These are phyloP conservation scores for Potamilus streckersoni DNA, from an alignment of 1,140 invertebrate species.

Conservation along the genomic window DNA sequence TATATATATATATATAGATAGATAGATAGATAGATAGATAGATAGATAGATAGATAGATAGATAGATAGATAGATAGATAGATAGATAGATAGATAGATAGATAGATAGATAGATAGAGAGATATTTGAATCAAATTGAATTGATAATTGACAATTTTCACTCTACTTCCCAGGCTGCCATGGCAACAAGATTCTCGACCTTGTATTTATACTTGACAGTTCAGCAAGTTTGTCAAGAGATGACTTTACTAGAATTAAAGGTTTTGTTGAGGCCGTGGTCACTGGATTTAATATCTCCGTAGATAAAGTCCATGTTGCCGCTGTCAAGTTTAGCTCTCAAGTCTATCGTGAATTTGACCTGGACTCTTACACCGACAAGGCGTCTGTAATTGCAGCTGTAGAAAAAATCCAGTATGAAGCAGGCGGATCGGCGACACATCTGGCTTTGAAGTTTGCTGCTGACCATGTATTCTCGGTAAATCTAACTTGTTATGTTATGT, in stretches of 20 bases:
- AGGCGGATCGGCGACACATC: constrained; percentile 44
- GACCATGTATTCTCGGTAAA: constrained; percentile 31
- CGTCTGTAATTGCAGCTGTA: constrained; percentile 31
- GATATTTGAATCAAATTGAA: no score
- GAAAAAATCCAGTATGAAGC: constrained; percentile 30
- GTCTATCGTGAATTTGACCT: constrained; percentile 46
- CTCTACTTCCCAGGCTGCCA: constrained; percentile 29
- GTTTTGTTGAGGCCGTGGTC: constrained; percentile 48
- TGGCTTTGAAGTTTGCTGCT: constrained; percentile 33
- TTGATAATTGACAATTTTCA: no score
- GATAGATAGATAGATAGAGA: no score
- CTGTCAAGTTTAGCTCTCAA: constrained; percentile 43
- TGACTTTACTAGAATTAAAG: constrained; percentile 42
- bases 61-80: no score
- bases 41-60: no score
- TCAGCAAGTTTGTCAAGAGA: constrained; percentile 43
- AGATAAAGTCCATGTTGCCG: constrained; percentile 37
- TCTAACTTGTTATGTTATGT: no score
- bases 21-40: no score
- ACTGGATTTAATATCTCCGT: constrained; percentile 42
- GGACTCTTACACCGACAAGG: constrained; percentile 36
- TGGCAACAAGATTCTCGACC: constrained; percentile 41
- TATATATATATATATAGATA: no score
- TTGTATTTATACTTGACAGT: constrained; percentile 56
- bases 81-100: no score